These are phyloP conservation scores for Varanus salvator DNA, from an alignment of 2,113 vertebrate genomes.

Conservation along the genomic window DNA sequence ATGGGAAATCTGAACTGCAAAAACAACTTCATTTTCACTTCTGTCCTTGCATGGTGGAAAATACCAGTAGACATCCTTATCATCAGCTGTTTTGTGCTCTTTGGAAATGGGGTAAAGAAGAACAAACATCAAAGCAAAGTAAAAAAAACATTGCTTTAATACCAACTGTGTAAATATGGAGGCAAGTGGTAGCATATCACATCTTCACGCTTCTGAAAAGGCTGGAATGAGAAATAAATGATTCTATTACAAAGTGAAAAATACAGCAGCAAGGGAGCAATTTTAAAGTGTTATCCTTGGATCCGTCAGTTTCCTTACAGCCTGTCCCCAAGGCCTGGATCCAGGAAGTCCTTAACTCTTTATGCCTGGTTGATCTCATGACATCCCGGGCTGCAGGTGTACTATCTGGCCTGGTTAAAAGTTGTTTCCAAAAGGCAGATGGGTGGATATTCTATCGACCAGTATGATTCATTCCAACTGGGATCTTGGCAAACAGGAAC, in stretches of 20 bases:
- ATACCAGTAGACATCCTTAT: conserved; percentile 25
- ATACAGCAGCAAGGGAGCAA: conserved; percentile 12
- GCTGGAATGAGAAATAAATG: conserved; percentile 26
- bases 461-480: background rate
- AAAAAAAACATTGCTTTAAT: conserved; percentile 41
- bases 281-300: conserved; percentile 2
- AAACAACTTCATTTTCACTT: conserved; percentile 28
- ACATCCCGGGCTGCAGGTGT: background rate
- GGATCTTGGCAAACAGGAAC: background rate
- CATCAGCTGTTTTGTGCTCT: conserved; percentile 19
- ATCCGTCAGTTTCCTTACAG: background rate
- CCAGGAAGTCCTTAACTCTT: background rate
- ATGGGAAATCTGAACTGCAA: conserved; percentile 37
- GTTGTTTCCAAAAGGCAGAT: background rate
- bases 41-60: background rate
- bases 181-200: background rate
- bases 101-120: conserved; percentile 24
- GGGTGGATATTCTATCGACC: background rate
- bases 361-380: background rate
- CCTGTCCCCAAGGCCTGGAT: background rate
- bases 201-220: background rate
- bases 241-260: conserved; percentile 32
- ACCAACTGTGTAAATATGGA: conserved; percentile 45
- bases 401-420: no score
- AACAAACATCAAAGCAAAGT: conserved; percentile 36